Percentiles rank a stretch among this genome's conserved stretches.
These are phyloP conservation scores for Dugesia japonica DNA, from an alignment of 2,888 invertebrate species.

Conservation along the genomic window DNA sequence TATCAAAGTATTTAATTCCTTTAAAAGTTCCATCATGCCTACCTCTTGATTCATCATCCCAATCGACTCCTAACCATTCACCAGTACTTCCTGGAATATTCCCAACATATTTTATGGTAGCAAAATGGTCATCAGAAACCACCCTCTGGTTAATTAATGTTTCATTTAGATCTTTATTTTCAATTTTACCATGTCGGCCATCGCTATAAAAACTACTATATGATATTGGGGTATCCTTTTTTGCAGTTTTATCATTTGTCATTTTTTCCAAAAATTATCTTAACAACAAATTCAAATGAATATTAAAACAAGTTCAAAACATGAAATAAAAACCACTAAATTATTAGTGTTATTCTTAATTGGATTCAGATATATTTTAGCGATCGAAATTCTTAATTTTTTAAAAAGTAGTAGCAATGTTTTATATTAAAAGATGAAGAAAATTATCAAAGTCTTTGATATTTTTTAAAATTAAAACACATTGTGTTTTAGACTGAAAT, in stretches of 20 bases:
- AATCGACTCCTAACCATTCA: constrained; percentile 80
- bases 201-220: background rate
- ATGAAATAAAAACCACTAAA: too few species aligned
- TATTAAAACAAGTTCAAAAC: too few species aligned
- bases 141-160: constrained; percentile 12
- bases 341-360: too few species aligned
- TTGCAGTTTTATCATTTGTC: background rate
- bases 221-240: background rate
- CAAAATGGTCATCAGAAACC: constrained; percentile 2
- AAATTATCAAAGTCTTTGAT: too few species aligned
- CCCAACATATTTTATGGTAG: constrained; percentile 16
- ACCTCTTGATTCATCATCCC: constrained; percentile 73
- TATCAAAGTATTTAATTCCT: constrained; percentile 61
- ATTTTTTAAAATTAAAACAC: too few species aligned
- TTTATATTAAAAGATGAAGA: too few species aligned
- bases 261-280: too few species aligned
- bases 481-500: too few species aligned
- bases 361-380: too few species aligned
- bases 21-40: constrained; percentile 77
- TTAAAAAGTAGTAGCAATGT: too few species aligned
- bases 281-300: too few species aligned
- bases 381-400: too few species aligned
- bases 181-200: background rate
- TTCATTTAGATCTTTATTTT: background rate
- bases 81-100: background rate